These are phyloP conservation scores for Microchirus variegatus DNA, from an alignment of 2,797 vertebrate genomes.

Conservation along the genomic window DNA sequence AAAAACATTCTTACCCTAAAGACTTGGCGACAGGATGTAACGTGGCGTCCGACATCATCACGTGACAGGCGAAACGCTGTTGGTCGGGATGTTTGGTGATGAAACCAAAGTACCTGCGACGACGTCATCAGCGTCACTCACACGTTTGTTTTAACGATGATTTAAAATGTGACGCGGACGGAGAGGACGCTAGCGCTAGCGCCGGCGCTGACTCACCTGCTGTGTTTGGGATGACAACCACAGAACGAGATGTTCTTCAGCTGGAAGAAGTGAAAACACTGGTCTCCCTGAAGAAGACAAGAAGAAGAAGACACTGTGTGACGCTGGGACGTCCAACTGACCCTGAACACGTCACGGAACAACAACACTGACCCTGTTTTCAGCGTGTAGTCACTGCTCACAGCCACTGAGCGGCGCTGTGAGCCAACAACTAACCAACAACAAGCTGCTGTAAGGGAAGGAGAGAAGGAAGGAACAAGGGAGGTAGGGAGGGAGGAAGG, in stretches of 20 bases:
- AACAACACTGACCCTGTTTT: no score
- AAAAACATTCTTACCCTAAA: constrained; percentile 87
- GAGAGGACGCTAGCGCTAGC: constrained; percentile 1
- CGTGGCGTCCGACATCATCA: constrained; percentile 93
- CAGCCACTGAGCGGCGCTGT: no score
- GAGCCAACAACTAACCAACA: no score
- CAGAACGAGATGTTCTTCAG: constrained; percentile 98
- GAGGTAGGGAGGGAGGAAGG: no score
- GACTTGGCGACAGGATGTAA: constrained; percentile 91
- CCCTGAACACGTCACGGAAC: no score
- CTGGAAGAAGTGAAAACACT: constrained; percentile 97
- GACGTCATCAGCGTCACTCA: no score
- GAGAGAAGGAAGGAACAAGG: no score
- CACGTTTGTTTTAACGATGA: not conserved
- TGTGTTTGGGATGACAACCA: constrained; percentile 95
- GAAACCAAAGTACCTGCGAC: constrained; percentile 94
- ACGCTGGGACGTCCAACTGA: no score
- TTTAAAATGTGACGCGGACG: no score
- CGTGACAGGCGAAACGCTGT: constrained; percentile 97
- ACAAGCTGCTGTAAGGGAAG: no score
- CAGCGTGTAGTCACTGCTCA: no score
- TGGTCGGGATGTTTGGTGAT: constrained; percentile 98
- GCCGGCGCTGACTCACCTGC: constrained; percentile 84
- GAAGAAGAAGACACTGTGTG: not conserved
- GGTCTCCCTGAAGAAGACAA: constrained; percentile 82